Evolutionary conservation across 2,888 invertebrate genomes (phyloP).

Genomic region (Nephrotoma appendiculata): DNA sequence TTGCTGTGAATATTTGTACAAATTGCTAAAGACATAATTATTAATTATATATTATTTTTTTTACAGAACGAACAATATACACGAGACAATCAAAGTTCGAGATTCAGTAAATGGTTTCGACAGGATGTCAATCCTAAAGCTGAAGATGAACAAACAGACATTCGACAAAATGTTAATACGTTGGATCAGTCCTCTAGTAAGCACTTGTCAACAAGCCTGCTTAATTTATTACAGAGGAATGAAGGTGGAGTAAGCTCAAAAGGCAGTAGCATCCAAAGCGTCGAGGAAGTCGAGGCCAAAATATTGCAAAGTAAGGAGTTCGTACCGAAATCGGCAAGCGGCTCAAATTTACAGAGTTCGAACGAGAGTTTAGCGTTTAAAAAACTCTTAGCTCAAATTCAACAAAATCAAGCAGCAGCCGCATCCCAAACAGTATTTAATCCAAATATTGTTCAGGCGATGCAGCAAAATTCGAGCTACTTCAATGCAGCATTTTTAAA

Average conservation of each 20-base stretch:
- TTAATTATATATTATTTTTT: background rate
- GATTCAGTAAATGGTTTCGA: background rate
- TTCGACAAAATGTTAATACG: background rate
- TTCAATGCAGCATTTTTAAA: background rate
- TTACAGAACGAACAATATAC: background rate
- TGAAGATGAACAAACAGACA: background rate
- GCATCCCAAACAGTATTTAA: background rate
- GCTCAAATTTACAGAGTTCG: background rate
- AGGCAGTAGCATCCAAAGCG: background rate
- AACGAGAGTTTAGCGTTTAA: background rate
- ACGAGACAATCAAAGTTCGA: background rate
- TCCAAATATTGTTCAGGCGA: background rate
- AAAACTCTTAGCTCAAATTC: background rate
- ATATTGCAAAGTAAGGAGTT: background rate
- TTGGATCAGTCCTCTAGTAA: background rate
- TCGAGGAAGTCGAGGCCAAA: background rate
- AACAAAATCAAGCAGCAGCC: background rate
- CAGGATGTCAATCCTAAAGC: background rate
- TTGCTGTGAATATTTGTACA: background rate
- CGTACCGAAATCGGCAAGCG: background rate
- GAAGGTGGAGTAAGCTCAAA: background rate
- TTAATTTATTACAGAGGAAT: background rate
- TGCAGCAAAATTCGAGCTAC: background rate
- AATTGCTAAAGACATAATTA: background rate
- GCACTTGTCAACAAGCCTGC: background rate